Conservation (phyloP, 2,888 invertebrate genomes). For the Caenorhabditis sp. region DNA sequence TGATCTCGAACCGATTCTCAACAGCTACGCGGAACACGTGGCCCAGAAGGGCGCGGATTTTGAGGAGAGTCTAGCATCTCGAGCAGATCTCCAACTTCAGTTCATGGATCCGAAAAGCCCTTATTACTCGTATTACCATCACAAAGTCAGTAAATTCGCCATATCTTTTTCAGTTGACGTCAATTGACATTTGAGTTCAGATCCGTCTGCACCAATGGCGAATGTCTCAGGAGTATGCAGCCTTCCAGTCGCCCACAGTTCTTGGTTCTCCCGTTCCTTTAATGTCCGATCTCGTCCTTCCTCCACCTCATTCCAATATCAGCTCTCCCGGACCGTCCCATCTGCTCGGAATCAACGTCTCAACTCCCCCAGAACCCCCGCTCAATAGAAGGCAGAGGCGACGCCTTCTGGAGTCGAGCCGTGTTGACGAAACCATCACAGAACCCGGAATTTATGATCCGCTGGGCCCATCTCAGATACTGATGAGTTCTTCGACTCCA, state of each 20-base stretch:
- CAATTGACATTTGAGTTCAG: no score
- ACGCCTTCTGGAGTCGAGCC: conserved; percentile 53
- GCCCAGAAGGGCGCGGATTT: conserved; percentile 95
- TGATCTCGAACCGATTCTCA: conserved; percentile 89
- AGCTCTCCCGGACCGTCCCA: conserved; percentile 36
- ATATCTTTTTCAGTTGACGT: not conserved
- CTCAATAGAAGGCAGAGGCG: conserved; percentile 62
- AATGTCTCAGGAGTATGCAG: conserved; percentile 26
- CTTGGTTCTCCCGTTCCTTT: conserved; percentile 10
- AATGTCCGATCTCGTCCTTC: conserved; percentile 9
- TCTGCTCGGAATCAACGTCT: conserved; percentile 13
- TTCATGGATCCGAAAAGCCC: conserved; percentile 65
- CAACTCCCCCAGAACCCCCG: conserved; percentile 34
- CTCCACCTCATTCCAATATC: conserved; percentile 8
- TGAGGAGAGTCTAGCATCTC: conserved; percentile 83
- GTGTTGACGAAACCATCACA: conserved; percentile 11
- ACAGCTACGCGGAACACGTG: conserved; percentile 96
- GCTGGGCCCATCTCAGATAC: conserved; percentile 14
- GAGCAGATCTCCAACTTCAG: conserved; percentile 64
- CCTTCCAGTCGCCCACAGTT: not conserved
- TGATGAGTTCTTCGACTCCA: conserved; percentile 30
- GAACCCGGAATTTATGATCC: conserved; percentile 62
- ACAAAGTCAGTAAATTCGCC: conserved; percentile 26
- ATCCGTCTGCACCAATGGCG: conserved; percentile 60
- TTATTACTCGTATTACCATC: conserved; percentile 64